Evolutionary conservation across 92 coral and sea anemone genomes (phyloP).

Genomic region (Umimayanthus kanabou): DNA sequence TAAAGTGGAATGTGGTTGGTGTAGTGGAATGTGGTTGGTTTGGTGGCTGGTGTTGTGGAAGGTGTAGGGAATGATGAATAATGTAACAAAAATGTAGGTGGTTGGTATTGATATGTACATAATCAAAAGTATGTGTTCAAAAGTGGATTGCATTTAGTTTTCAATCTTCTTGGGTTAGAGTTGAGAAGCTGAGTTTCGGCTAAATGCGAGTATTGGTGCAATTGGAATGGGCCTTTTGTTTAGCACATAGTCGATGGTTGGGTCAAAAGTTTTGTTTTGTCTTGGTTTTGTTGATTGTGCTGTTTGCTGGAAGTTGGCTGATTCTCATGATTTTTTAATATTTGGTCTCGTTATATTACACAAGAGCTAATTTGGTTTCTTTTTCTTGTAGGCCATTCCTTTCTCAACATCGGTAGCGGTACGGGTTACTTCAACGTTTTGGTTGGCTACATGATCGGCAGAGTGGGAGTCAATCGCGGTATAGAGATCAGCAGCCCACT

Average conservation of each 20-base stretch:
- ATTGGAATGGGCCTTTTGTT: too few relatives aligned
- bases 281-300: too few relatives aligned
- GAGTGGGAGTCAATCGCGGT: constrained; percentile 45
- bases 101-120: not conserved
- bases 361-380: too few relatives aligned
- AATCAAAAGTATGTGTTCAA: too few relatives aligned
- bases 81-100: not conserved
- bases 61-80: not conserved
- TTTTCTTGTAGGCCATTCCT: constrained; percentile 44
- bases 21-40: not conserved
- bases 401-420: constrained; percentile 54
- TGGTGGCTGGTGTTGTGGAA: not conserved
- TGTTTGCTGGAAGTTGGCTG: not conserved
- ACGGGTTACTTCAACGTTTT: constrained; percentile 55
- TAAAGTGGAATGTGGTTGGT: not conserved
- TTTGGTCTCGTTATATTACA: not conserved
- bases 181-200: too few relatives aligned
- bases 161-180: too few relatives aligned
- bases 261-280: too few relatives aligned
- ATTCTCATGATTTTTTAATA: not conserved
- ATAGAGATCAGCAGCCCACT: constrained; percentile 45
- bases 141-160: too few relatives aligned
- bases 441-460: constrained; percentile 45
- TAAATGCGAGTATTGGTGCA: too few relatives aligned
- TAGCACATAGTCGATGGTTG: too few relatives aligned